Percentiles rank a stretch among this genome's conserved stretches.
phyloP scores from a whole-genome alignment of 1,140 invertebrate genomes.

The Grapholita molesta region DNA sequence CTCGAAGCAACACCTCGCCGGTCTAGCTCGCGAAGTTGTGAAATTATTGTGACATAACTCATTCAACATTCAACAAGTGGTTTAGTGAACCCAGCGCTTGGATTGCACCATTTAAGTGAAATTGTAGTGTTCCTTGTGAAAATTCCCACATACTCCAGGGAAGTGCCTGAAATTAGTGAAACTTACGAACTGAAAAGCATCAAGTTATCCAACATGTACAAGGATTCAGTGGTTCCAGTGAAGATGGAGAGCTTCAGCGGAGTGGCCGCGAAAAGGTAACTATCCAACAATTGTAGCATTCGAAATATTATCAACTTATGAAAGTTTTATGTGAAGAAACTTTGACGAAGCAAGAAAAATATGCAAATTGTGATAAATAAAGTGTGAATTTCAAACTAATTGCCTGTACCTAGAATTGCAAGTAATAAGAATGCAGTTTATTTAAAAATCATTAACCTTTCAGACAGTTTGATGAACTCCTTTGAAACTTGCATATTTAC shows the following conservation, averaged over 20 bases:
- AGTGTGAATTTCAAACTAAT: neutral
- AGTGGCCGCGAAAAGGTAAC: constrained; percentile 66
- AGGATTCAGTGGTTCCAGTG: constrained; percentile 62
- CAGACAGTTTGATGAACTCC: neutral
- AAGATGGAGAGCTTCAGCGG: constrained; percentile 66
- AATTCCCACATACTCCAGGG: constrained; percentile 41
- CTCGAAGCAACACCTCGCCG: constrained; percentile 38
- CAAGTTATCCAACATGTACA: constrained; percentile 57
- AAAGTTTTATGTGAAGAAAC: neutral
- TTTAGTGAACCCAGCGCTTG: constrained; percentile 5
- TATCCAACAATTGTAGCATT: constrained; percentile 11
- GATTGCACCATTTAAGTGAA: constrained; percentile 3
- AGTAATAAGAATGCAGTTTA: neutral
- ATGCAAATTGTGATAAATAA: neutral
- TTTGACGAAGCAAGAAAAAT: neutral
- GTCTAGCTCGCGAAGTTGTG: constrained; percentile 45
- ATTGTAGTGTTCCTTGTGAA: constrained; percentile 35
- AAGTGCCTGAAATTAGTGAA: constrained; percentile 59
- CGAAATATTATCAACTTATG: neutral
- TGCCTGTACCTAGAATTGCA: neutral
- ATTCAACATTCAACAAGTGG: constrained; percentile 10
- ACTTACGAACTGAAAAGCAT: constrained; percentile 57
- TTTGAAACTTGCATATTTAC: neutral
- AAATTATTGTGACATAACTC: constrained; percentile 72
- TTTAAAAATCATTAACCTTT: neutral